phyloP scores from a whole-genome alignment of 2,113 vertebrate genomes.

The Strix aluco region DNA sequence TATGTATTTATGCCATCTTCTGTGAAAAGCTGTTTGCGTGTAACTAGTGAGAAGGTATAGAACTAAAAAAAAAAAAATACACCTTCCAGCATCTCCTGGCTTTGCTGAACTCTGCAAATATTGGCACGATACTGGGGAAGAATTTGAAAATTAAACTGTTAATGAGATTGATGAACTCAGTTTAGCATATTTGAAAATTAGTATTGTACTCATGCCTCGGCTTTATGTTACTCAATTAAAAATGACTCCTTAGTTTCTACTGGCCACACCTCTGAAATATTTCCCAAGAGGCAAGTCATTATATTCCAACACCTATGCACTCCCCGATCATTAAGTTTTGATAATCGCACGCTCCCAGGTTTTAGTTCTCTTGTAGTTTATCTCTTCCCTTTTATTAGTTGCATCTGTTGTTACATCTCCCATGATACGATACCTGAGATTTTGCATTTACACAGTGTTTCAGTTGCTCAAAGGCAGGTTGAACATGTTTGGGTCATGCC shows the following conservation, averaged over 20 bases:
- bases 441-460: neutral
- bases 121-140: neutral
- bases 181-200: neutral
- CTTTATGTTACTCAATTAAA: constrained; percentile 38
- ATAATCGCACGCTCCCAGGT: neutral
- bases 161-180: neutral
- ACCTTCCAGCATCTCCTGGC: neutral
- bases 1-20: neutral
- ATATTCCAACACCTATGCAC: neutral
- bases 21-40: neutral
- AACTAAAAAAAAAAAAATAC: neutral
- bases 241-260: constrained; percentile 51
- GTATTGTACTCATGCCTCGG: neutral
- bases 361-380: neutral
- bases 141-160: neutral
- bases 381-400: neutral
- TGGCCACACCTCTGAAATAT: constrained; percentile 1
- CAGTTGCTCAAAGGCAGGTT: neutral
- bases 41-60: neutral
- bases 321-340: neutral
- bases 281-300: constrained; percentile 18
- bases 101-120: neutral
- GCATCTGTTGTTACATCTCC: neutral
- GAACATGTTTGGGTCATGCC: neutral
- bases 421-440: rapidly evolving